Conservation (phyloP, 1,140 invertebrate species). For the Anastatus disparis region DNA sequence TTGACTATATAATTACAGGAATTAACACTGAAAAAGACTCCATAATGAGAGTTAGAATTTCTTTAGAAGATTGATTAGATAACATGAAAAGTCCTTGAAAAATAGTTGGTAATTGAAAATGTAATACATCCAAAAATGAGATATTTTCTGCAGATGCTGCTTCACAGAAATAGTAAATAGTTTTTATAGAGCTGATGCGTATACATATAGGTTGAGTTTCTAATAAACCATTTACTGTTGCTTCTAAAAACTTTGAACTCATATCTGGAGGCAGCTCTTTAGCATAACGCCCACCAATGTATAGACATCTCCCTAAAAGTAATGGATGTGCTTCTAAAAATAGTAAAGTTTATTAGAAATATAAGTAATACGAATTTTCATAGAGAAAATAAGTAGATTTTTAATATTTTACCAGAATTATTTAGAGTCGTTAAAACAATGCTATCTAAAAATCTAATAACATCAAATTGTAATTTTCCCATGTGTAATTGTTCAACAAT, state of each 20-base stretch:
- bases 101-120: constrained; percentile 57
- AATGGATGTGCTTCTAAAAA: constrained; percentile 70
- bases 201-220: constrained; percentile 67
- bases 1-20: constrained; percentile 65
- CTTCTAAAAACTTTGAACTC: constrained; percentile 72
- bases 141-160: constrained; percentile 48
- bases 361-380: not conserved
- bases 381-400: too few relatives aligned
- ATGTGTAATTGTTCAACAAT: constrained; percentile 70
- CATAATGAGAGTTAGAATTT: constrained; percentile 74
- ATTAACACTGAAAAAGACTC: constrained; percentile 76
- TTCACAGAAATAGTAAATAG: constrained; percentile 63
- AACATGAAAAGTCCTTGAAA: constrained; percentile 62
- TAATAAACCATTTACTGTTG: constrained; percentile 72
- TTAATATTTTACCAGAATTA: constrained; percentile 56
- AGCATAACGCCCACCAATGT: constrained; percentile 76
- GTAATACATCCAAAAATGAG: constrained; percentile 52
- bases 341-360: not conserved
- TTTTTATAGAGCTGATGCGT: constrained; percentile 63
- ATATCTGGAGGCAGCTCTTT: constrained; percentile 70
- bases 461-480: constrained; percentile 73
- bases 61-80: constrained; percentile 55
- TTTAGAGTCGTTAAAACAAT: constrained; percentile 66
- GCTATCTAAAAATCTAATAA: constrained; percentile 75
- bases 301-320: constrained; percentile 78